Percentiles rank a stretch among this genome's conserved stretches.
Conservation (phyloP, 2,888 invertebrate species). For the Atherix ibis region DNA sequence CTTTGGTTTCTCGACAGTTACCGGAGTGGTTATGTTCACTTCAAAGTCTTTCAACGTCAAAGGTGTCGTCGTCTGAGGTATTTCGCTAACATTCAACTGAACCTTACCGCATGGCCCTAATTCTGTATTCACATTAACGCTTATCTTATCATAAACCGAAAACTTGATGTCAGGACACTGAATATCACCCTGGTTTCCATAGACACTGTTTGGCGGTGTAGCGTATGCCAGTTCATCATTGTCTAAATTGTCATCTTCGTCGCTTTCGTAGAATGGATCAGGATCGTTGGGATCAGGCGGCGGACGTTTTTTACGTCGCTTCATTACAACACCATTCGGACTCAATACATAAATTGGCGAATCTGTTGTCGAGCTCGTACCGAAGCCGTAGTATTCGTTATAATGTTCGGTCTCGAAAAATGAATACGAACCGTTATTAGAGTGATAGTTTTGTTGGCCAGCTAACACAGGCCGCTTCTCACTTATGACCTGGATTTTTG, state of each 20-base stretch:
- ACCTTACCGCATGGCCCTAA: conserved; percentile 7
- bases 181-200: neutral
- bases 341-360: neutral
- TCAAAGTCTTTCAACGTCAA: neutral
- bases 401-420: neutral
- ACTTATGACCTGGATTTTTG: neutral
- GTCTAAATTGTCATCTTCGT: neutral
- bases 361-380: too few species aligned
- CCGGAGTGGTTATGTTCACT: neutral
- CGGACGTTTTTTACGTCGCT: too few species aligned
- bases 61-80: neutral
- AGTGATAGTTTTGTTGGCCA: too few species aligned
- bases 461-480: neutral
- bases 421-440: too few species aligned
- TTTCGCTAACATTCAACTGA: conserved; percentile 6
- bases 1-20: too few species aligned
- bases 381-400: too few species aligned
- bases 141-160: conserved; percentile 8
- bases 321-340: conserved; percentile 1
- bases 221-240: neutral
- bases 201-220: neutral
- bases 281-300: conserved; percentile 11
- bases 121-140: conserved; percentile 8
- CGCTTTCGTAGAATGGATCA: conserved; percentile 10
- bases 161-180: conserved; percentile 9